Percentiles rank a stretch among this genome's conserved stretches.
Conservation (phyloP, 2,113 vertebrate species). For the Indicator indicator region DNA sequence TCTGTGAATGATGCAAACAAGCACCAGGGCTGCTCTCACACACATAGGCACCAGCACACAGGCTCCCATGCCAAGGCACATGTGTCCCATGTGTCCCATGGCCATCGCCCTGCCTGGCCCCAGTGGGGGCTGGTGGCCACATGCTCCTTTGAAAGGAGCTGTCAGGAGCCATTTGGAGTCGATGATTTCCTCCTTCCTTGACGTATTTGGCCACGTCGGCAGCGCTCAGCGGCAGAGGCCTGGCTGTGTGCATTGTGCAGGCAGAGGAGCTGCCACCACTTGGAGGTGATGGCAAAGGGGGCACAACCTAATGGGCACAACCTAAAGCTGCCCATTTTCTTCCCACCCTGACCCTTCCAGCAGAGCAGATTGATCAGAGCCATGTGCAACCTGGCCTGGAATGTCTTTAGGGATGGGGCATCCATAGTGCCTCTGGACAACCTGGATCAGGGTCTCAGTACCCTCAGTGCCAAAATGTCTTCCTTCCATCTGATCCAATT, state of each 20-base stretch:
- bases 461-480: background rate
- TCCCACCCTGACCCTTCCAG: background rate
- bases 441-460: too few relatives aligned
- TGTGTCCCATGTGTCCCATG: background rate
- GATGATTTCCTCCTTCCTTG: constrained; percentile 36
- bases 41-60: background rate
- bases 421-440: too few relatives aligned
- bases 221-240: accelerated
- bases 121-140: background rate
- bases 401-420: too few relatives aligned
- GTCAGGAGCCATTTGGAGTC: background rate
- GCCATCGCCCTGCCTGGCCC: background rate
- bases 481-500: background rate
- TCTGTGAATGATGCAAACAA: background rate
- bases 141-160: constrained; percentile 43
- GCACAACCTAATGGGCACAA: background rate
- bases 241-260: accelerated
- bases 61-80: constrained; percentile 22
- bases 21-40: accelerated
- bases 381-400: background rate
- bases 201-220: constrained; percentile 13
- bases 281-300: background rate
- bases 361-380: background rate
- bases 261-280: background rate
- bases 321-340: background rate